Conservation (phyloP, 2,797 vertebrate genomes). For the Potorous gilbertii region DNA sequence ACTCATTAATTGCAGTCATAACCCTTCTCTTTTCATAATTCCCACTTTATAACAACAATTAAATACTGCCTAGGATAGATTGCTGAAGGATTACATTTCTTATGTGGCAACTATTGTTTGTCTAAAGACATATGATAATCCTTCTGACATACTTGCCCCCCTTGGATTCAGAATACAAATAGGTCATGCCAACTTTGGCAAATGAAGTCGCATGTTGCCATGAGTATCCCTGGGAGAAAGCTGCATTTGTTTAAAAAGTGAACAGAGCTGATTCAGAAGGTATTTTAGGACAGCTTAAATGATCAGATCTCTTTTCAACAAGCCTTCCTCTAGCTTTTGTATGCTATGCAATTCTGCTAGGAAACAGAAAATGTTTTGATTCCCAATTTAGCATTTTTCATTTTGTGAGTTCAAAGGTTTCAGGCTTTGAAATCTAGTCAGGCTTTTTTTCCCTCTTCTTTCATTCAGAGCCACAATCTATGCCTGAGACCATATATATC, state of each 20-base stretch:
- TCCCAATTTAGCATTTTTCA: slow-evolving; percentile 70
- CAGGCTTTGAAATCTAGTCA: slow-evolving; percentile 60
- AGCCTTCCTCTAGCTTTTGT: slow-evolving; percentile 64
- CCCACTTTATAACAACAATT: slow-evolving; percentile 31
- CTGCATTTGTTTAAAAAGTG: slow-evolving; percentile 67
- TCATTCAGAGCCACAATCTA: not conserved
- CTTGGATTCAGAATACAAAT: slow-evolving; percentile 11
- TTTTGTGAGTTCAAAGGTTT: slow-evolving; percentile 71
- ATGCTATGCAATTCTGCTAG: slow-evolving; percentile 67
- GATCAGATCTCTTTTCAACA: slow-evolving; percentile 61
- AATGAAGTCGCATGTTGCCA: slow-evolving; percentile 65
- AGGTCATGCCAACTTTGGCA: slow-evolving; percentile 66
- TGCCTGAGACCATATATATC: not conserved
- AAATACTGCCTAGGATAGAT: slow-evolving; percentile 19
- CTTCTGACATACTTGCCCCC: slow-evolving; percentile 27
- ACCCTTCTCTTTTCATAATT: slow-evolving; percentile 48
- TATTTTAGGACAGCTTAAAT: slow-evolving; percentile 53
- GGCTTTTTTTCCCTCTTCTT: slow-evolving; percentile 38
- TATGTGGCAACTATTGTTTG: slow-evolving; percentile 61
- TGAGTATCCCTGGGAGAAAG: slow-evolving; percentile 73
- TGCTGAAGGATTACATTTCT: slow-evolving; percentile 53
- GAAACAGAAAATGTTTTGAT: slow-evolving; percentile 75
- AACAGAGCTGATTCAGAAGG: slow-evolving; percentile 62
- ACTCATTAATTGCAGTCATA: slow-evolving; percentile 57
- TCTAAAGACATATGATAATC: slow-evolving; percentile 50